Conservation (phyloP, 2,888 invertebrate genomes). For the Cylindroiulus punctatus region DNA sequence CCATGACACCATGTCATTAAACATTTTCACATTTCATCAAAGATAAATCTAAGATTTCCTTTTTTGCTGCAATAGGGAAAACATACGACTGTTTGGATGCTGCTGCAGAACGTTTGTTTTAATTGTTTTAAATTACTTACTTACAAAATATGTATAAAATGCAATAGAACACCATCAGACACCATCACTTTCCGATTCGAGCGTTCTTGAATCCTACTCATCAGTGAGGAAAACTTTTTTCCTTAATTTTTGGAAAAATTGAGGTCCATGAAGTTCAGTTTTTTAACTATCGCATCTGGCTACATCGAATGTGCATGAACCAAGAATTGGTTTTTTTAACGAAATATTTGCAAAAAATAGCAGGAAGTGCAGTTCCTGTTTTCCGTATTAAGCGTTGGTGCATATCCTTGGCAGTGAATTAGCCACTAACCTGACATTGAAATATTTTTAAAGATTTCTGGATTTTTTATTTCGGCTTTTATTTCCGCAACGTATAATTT, state of each 20-base stretch:
- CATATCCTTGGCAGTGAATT: not conserved
- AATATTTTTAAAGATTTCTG: too few relatives aligned
- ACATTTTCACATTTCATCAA: not conserved
- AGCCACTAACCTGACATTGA: too few relatives aligned
- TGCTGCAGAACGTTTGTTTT: too few relatives aligned
- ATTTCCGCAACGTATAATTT: too few relatives aligned
- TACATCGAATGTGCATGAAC: not conserved
- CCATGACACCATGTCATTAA: not conserved
- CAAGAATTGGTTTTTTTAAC: not conserved
- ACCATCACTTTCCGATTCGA: not conserved
- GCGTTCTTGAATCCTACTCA: not conserved
- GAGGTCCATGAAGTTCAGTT: not conserved
- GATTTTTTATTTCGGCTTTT: too few relatives aligned
- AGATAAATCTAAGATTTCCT: not conserved
- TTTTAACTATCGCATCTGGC: conserved; percentile 2
- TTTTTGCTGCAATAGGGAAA: not conserved
- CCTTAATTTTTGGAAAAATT: not conserved
- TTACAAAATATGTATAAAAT: too few relatives aligned
- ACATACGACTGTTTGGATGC: too few relatives aligned
- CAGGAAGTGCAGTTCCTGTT: not conserved
- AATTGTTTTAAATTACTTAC: too few relatives aligned
- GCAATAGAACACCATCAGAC: too few relatives aligned
- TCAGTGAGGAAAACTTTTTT: not conserved
- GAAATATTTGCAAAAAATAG: not conserved
- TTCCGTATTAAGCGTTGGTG: not conserved